Conservation (phyloP, 2,113 vertebrate species). For the Butorides virescens region DNA sequence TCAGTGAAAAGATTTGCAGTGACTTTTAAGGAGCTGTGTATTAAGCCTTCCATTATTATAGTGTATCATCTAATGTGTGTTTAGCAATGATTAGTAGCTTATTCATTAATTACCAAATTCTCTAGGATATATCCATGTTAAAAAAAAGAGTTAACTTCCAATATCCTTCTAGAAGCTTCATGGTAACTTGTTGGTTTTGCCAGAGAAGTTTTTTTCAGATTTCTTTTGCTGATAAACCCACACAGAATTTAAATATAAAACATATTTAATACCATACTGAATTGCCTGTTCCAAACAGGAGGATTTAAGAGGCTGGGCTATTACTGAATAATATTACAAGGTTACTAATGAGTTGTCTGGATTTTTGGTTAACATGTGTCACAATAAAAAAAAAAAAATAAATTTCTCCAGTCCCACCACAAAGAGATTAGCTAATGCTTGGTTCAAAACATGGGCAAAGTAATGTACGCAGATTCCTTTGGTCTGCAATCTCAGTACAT, state of each 20-base stretch:
- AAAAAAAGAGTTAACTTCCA: background rate
- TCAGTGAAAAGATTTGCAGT: background rate
- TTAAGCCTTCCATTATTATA: background rate
- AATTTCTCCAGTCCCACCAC: background rate
- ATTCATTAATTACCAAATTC: background rate
- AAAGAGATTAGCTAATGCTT: background rate
- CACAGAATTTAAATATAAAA: background rate
- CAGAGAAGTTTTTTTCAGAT: background rate
- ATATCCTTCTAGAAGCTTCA: background rate
- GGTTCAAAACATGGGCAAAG: background rate
- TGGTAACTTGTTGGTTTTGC: background rate
- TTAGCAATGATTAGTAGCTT: background rate
- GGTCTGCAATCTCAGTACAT: background rate
- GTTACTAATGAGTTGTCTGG: background rate
- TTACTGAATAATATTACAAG: background rate
- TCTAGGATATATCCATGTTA: background rate
- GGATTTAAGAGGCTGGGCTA: background rate
- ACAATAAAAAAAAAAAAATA: background rate
- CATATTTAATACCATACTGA: background rate
- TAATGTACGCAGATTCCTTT: background rate
- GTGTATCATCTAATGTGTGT: background rate
- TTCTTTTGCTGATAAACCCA: background rate
- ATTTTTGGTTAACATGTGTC: background rate
- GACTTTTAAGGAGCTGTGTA: background rate
- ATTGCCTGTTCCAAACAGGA: background rate